Conservation (phyloP, 2,113 vertebrate species). For the Puma concolor region DNA sequence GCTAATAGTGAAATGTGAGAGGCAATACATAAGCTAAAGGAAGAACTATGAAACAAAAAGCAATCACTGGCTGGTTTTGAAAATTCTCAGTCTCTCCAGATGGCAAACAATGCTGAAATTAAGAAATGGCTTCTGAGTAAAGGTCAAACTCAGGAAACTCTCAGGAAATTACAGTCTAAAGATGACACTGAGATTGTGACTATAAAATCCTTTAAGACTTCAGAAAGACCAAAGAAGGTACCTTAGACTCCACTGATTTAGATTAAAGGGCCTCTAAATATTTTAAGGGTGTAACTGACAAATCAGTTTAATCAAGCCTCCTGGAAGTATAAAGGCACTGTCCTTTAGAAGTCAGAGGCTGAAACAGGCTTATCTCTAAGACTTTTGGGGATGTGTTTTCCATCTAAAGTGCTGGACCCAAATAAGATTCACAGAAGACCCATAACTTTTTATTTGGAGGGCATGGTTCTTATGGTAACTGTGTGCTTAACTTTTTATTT, state of each 20-base stretch:
- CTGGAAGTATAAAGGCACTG: background rate
- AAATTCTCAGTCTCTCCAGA: background rate
- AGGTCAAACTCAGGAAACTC: background rate
- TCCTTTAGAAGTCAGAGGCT: background rate
- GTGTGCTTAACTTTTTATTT: too few species aligned
- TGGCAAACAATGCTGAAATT: background rate
- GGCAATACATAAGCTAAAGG: background rate
- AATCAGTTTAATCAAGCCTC: background rate
- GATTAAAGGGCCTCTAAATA: background rate
- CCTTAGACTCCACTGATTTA: background rate
- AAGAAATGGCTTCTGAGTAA: conserved; percentile 31
- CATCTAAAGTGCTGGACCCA: background rate
- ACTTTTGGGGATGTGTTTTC: background rate
- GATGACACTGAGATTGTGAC: background rate
- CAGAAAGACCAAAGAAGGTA: background rate
- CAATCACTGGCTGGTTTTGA: background rate
- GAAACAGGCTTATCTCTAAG: background rate
- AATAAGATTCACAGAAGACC: background rate
- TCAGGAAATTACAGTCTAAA: background rate
- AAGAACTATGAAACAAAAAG: background rate
- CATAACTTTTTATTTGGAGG: too few species aligned
- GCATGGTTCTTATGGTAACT: too few species aligned
- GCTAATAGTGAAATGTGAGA: conserved; percentile 30
- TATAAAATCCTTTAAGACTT: background rate
- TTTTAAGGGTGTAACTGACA: background rate